phyloP scores from a whole-genome alignment of 2,797 vertebrate species.

The Pantherophis alleghaniensis region DNA sequence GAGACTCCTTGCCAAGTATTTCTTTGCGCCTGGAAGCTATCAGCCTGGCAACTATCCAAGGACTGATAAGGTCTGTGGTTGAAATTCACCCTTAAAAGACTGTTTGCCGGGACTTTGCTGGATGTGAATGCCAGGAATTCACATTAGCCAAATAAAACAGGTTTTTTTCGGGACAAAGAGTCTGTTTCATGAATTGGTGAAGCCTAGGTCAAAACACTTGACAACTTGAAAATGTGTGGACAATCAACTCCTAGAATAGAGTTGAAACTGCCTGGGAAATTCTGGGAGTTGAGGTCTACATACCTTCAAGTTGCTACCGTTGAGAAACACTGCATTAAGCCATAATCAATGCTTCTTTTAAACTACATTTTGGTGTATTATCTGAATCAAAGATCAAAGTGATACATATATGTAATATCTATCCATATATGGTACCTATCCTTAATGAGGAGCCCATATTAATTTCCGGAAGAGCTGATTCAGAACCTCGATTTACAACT shows the following conservation, averaged over 20 bases:
- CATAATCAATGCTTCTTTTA: not conserved
- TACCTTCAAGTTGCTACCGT: not conserved
- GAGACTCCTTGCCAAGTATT: too few relatives aligned
- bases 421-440: not conserved
- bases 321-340: not conserved
- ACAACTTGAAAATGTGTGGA: not conserved
- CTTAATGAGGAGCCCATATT: not conserved
- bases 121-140: too few relatives aligned
- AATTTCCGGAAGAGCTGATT: not conserved
- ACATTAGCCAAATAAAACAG: too few relatives aligned
- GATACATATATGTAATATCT: not conserved
- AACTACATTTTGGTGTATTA: too few relatives aligned
- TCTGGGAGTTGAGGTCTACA: not conserved
- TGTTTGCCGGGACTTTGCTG: too few relatives aligned
- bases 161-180: too few relatives aligned
- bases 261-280: not conserved
- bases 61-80: too few relatives aligned
- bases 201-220: too few relatives aligned
- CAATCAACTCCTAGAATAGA: not conserved
- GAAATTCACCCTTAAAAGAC: too few relatives aligned
- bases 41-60: too few relatives aligned
- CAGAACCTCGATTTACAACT: not conserved
- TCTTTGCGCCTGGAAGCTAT: too few relatives aligned
- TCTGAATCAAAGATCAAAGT: not conserved
- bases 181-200: too few relatives aligned